phyloP scores from a whole-genome alignment of 2,113 vertebrate species.

The Isichthys henryi region DNA sequence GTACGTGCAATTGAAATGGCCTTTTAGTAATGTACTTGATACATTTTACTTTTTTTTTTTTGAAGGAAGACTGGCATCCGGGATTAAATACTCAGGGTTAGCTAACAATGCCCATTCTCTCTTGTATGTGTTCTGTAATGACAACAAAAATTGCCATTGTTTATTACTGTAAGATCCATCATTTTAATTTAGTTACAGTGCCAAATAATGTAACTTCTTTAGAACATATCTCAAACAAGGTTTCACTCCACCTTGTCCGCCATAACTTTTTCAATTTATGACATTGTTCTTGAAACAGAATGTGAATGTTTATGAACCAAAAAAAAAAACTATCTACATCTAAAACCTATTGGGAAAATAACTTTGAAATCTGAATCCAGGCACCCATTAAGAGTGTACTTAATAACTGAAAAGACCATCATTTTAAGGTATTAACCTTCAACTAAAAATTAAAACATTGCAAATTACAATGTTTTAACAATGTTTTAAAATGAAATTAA shows the following conservation, averaged over 20 bases:
- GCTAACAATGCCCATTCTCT: neutral
- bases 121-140: neutral
- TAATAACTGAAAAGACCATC: neutral
- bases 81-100: too few species aligned
- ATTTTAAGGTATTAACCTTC: neutral
- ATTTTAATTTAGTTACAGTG: neutral
- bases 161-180: neutral
- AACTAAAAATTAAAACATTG: neutral
- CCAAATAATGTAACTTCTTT: neutral
- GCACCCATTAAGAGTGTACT: neutral
- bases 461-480: neutral
- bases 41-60: neutral
- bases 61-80: too few species aligned
- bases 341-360: neutral
- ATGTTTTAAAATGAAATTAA: neutral
- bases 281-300: neutral
- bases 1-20: neutral
- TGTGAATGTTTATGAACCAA: neutral
- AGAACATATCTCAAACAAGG: neutral
- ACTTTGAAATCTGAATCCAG: neutral
- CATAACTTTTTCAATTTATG: neutral
- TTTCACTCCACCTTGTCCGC: neutral
- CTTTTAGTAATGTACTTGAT: neutral
- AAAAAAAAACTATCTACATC: neutral
- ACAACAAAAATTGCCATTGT: neutral